Evolutionary conservation across 2,797 vertebrate species (phyloP).

Genomic region (Lepilemur septentrionalis): DNA sequence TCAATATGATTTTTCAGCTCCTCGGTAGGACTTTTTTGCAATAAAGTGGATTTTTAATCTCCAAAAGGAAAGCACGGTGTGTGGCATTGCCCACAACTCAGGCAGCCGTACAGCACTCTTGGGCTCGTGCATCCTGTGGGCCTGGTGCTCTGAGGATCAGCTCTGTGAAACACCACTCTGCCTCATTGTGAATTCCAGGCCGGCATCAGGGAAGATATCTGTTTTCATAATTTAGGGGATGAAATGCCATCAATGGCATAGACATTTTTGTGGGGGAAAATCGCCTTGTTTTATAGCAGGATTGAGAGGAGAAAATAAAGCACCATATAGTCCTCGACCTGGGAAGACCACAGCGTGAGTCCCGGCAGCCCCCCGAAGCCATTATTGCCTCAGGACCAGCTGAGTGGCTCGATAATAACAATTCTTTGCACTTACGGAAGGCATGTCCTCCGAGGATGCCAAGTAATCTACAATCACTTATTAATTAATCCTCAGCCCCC

Average conservation of each 20-base stretch:
- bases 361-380: conserved; percentile 50
- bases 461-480: conserved; percentile 50
- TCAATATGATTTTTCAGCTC: not conserved
- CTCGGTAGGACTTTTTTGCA: not conserved
- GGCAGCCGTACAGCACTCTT: not conserved
- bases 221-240: not conserved
- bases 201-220: not conserved
- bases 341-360: not conserved
- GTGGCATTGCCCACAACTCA: not conserved
- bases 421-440: conserved; percentile 63
- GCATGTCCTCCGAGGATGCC: conserved; percentile 63
- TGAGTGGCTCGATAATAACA: conserved; percentile 55
- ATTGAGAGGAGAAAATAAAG: not conserved
- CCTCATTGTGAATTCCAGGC: not conserved
- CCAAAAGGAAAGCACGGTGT: rapidly evolving
- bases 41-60: not conserved
- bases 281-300: not conserved
- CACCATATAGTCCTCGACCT: not conserved
- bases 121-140: not conserved
- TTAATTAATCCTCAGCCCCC: conserved; percentile 74
- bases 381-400: not conserved
- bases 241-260: not conserved
- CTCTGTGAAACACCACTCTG: not conserved
- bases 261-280: not conserved
- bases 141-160: not conserved